Percentiles rank a stretch among this genome's conserved stretches.
phyloP scores from a whole-genome alignment of 2,888 invertebrate genomes.

The Mystacides longicornis region DNA sequence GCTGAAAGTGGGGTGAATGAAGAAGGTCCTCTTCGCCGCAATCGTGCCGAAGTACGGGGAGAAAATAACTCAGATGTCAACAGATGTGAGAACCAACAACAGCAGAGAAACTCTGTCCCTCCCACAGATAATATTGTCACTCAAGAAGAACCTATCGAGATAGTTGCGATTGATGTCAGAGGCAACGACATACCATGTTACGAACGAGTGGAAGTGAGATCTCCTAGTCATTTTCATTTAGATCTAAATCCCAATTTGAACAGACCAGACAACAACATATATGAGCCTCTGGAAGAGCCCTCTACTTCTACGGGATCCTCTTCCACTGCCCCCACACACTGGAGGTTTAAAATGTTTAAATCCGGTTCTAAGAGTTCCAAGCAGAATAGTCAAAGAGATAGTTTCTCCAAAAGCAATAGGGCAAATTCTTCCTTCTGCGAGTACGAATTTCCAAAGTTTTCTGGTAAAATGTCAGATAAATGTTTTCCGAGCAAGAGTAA shows the following conservation, averaged over 20 bases:
- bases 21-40: constrained; percentile 8
- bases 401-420: constrained; percentile 14
- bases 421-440: constrained; percentile 16
- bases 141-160: constrained; percentile 6
- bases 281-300: constrained; percentile 34
- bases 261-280: constrained; percentile 36
- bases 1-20: constrained; percentile 12
- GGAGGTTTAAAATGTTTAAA: constrained; percentile 27
- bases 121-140: not conserved
- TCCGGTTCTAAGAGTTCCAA: constrained; percentile 23
- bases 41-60: not conserved
- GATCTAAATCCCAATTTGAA: constrained; percentile 35
- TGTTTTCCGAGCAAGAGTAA: constrained; percentile 23
- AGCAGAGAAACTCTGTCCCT: not conserved
- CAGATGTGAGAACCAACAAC: not conserved
- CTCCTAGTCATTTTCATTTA: constrained; percentile 29
- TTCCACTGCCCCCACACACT: constrained; percentile 25
- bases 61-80: not conserved
- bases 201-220: constrained; percentile 17
- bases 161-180: constrained; percentile 13
- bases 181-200: constrained; percentile 27
- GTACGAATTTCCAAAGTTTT: constrained; percentile 22
- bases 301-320: constrained; percentile 27
- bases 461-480: constrained; percentile 23
- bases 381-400: constrained; percentile 16